Conservation (phyloP, 2,888 invertebrate genomes). For the Meganola albula region DNA sequence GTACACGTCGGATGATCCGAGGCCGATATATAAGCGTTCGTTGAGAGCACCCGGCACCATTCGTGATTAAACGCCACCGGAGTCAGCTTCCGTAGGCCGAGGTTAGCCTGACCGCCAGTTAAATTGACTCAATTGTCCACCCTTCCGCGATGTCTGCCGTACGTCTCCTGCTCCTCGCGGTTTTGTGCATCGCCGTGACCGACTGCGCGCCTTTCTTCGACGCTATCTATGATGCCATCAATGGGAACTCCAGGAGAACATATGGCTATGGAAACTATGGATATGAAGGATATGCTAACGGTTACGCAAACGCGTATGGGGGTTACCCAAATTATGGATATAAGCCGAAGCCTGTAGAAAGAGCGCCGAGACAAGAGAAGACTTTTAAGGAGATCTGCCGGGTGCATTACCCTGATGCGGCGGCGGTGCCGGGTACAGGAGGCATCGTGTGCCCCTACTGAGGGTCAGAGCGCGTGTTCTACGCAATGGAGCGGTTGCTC, state of each 20-base stretch:
- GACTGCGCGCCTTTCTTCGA: constrained; percentile 55
- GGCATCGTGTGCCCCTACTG: constrained; percentile 81
- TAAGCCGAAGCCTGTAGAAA: constrained; percentile 33
- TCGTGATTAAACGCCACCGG: constrained; percentile 66
- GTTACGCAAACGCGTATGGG: constrained; percentile 30
- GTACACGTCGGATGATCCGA: constrained; percentile 69
- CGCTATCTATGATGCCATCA: constrained; percentile 65
- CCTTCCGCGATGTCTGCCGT: constrained; percentile 65
- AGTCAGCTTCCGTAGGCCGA: constrained; percentile 63
- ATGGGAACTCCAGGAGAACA: constrained; percentile 56
- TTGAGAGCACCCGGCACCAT: constrained; percentile 67
- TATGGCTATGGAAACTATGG: constrained; percentile 52
- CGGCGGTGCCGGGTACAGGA: constrained; percentile 68
- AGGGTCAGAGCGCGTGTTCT: constrained; percentile 76
- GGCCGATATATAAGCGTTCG: constrained; percentile 72
- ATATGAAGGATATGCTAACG: constrained; percentile 35
- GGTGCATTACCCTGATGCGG: constrained; percentile 79
- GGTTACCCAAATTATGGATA: constrained; percentile 29
- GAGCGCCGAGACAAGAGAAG: constrained; percentile 58
- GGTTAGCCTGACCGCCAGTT: constrained; percentile 63
- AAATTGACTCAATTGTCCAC: constrained; percentile 65
- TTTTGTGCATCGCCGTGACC: constrained; percentile 34
- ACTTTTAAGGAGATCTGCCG: constrained; percentile 84
- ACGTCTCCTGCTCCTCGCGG: constrained; percentile 37
- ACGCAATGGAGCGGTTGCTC: constrained; percentile 71